phyloP scores from a whole-genome alignment of 2,113 vertebrate genomes.

The Urocynchramus pylzowi region DNA sequence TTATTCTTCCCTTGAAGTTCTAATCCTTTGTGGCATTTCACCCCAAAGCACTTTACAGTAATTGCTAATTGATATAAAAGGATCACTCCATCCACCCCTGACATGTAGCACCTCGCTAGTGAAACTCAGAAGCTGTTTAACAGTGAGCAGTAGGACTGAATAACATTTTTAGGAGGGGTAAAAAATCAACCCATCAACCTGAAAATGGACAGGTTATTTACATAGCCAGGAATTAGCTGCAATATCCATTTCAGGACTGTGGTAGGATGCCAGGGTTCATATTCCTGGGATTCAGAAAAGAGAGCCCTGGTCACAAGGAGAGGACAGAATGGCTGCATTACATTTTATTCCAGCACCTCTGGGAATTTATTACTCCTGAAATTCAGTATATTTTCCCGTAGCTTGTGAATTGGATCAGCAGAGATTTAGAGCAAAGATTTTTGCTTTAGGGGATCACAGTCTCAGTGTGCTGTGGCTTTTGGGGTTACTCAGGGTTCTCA shows the following conservation, averaged over 20 bases:
- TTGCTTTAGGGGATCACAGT: background rate
- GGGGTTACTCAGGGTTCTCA: background rate
- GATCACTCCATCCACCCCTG: slow-evolving; percentile 66
- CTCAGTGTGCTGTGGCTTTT: accelerated
- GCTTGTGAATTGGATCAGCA: background rate
- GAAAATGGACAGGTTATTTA: background rate
- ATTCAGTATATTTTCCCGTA: background rate
- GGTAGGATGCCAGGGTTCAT: background rate
- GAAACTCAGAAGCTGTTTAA: slow-evolving; percentile 68
- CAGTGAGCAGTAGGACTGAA: background rate
- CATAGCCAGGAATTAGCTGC: background rate
- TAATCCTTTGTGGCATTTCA: slow-evolving; percentile 71
- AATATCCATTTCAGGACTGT: background rate
- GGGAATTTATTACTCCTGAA: background rate
- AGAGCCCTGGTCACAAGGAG: background rate
- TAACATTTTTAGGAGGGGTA: background rate
- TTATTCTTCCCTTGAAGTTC: slow-evolving; percentile 52
- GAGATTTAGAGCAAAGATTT: background rate
- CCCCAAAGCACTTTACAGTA: slow-evolving; percentile 73
- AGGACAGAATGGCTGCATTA: background rate
- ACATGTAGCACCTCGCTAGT: slow-evolving; percentile 49
- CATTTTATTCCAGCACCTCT: background rate
- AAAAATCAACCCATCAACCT: background rate
- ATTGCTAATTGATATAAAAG: slow-evolving; percentile 75
- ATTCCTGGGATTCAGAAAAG: background rate